Evolutionary conservation across 2,888 invertebrate genomes (phyloP).

Genomic region (Argyra leucocephala): DNA sequence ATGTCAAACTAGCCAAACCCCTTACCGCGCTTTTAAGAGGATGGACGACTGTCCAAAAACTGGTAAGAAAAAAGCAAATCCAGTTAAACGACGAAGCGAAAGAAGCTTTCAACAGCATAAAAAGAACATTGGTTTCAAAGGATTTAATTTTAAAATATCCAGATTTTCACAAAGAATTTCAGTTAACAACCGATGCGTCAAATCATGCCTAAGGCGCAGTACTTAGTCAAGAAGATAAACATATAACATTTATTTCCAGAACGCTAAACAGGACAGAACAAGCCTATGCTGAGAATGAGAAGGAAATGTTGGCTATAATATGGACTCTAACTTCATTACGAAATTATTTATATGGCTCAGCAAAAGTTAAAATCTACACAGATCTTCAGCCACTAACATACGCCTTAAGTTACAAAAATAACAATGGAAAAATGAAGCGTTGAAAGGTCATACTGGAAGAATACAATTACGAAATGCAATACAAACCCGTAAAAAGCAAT

Average conservation of each 20-base stretch:
- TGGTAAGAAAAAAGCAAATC: constrained; percentile 18
- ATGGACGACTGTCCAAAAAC: constrained; percentile 21
- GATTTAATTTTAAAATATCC: constrained; percentile 11
- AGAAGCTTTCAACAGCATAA: constrained; percentile 13
- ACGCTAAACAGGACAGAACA: constrained; percentile 21
- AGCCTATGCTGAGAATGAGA: constrained; percentile 19
- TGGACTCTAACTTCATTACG: constrained; percentile 13
- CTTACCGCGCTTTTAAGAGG: constrained; percentile 24
- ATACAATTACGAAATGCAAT: constrained; percentile 17
- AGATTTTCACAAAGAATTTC: constrained; percentile 13
- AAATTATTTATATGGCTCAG: constrained; percentile 17
- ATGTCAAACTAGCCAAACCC: constrained; percentile 23
- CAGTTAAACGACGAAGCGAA: constrained; percentile 12
- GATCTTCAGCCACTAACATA: constrained; percentile 22
- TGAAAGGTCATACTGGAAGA: constrained; percentile 18
- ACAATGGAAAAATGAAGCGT: constrained; percentile 18
- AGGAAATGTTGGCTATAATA: constrained; percentile 20
- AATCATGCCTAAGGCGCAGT: constrained; percentile 17
- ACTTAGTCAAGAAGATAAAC: constrained; percentile 13
- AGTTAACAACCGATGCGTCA: constrained; percentile 20
- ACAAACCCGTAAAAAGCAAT: constrained; percentile 19
- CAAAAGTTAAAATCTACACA: constrained; percentile 19
- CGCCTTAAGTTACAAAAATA: constrained; percentile 20
- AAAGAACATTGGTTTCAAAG: constrained; percentile 13
- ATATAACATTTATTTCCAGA: constrained; percentile 19